Percentiles rank a stretch among this genome's conserved stretches.
Evolutionary conservation across 2,797 vertebrate genomes (phyloP).

Genomic region (Bradypodion ventrale): DNA sequence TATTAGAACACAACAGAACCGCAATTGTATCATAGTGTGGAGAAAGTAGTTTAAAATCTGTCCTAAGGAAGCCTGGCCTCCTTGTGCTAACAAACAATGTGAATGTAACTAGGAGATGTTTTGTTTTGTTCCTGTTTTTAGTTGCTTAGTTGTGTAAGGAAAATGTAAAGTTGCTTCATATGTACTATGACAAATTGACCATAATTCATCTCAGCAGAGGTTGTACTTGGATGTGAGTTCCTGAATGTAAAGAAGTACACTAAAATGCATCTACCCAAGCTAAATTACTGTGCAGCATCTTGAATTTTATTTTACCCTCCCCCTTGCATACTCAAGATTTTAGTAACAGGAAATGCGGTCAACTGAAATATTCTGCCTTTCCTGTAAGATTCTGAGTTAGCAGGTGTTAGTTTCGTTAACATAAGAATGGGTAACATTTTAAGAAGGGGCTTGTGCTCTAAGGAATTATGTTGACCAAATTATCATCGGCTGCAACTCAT

Average conservation of each 20-base stretch:
- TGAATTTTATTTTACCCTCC: constrained; percentile 36
- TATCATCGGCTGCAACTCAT: too few relatives aligned
- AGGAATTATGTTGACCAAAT: background rate
- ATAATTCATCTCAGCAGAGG: constrained; percentile 17
- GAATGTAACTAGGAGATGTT: background rate
- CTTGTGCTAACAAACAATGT: background rate
- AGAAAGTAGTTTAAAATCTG: background rate
- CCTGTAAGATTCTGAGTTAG: constrained; percentile 13
- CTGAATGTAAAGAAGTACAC: constrained; percentile 23
- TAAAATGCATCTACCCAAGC: background rate
- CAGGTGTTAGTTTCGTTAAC: constrained; percentile 53
- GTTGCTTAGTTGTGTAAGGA: background rate
- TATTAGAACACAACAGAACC: too few relatives aligned
- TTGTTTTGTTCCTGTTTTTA: constrained; percentile 7
- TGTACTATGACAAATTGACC: background rate
- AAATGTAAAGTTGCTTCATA: background rate
- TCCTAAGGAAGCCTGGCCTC: background rate
- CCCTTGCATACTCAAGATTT: constrained; percentile 27
- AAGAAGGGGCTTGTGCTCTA: background rate
- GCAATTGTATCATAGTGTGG: background rate
- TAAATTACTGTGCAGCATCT: background rate
- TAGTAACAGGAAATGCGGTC: constrained; percentile 58
- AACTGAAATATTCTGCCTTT: constrained; percentile 50
- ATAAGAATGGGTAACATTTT: background rate
- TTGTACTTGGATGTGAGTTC: background rate